These are phyloP conservation scores for Busseola fusca DNA, from an alignment of 2,888 invertebrate species.

Conservation along the genomic window DNA sequence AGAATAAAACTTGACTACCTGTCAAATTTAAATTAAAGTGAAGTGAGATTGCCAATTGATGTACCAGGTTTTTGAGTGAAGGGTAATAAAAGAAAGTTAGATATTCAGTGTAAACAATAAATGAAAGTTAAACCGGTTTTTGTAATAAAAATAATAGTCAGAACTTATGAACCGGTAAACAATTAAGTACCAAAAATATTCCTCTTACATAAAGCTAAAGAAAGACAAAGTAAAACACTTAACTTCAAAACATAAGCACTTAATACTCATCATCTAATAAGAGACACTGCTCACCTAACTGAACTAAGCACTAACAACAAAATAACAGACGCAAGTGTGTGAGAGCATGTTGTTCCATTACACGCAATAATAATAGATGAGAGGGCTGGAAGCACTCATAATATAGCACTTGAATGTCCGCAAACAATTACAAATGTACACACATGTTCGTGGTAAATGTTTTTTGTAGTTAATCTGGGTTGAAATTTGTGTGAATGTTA, in stretches of 20 bases:
- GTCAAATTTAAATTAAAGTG: background rate
- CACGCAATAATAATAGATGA: slow-evolving; percentile 47
- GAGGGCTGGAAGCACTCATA: slow-evolving; percentile 46
- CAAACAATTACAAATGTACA: slow-evolving; percentile 54
- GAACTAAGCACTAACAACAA: slow-evolving; percentile 25
- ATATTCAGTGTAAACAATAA: background rate
- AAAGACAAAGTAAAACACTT: slow-evolving; percentile 10
- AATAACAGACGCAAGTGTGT: slow-evolving; percentile 41
- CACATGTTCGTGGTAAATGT: slow-evolving; percentile 43
- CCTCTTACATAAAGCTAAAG: background rate
- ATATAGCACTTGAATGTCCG: slow-evolving; percentile 50
- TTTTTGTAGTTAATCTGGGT: slow-evolving; percentile 48
- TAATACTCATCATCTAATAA: slow-evolving; percentile 23
- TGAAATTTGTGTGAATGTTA: slow-evolving; percentile 47
- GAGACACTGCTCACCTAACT: slow-evolving; percentile 29
- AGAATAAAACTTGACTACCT: background rate
- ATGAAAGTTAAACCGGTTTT: background rate
- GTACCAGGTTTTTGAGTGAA: too few relatives aligned
- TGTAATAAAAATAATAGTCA: background rate
- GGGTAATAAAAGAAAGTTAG: background rate
- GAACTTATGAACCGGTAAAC: background rate
- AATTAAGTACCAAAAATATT: background rate
- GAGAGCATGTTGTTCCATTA: slow-evolving; percentile 52
- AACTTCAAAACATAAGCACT: slow-evolving; percentile 16
- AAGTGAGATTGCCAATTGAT: background rate